Evolutionary conservation across 2,888 invertebrate genomes (phyloP), one percentile per base, ranked within the genome.

Genomic region (Auanema sp.): DNA sequence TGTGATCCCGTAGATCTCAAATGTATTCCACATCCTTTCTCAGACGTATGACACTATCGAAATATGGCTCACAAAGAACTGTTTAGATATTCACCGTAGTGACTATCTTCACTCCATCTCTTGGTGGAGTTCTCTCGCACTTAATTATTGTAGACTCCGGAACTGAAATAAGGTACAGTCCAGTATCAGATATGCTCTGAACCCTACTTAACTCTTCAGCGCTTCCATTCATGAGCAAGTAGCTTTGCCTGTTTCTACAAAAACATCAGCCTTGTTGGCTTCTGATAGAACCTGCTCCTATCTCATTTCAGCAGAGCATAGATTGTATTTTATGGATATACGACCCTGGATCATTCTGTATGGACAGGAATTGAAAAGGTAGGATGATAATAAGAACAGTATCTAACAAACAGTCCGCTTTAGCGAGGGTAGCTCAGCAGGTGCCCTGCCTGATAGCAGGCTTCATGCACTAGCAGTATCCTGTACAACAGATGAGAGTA

Each of bases 251-350:
- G 21, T 21, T 16, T 3, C 47, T 21, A 21, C 47, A 5, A 47
- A 10, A 47, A 5, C 16, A 18, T 3, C 21, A 5, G 3, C 16
- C 47, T 10, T 47, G 16, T 21, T 47, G 10, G 16, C 47, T 21
- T 47, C 47, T 21, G 47, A 47, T 47, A 47, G 47, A 47, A 21
- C 16, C 10, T 47, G 47, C 47, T 47, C 47, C 10, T 47, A 47
- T 47, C 47, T 47, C 16, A 21, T 47, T 5, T 16, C 16, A 10
- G 21, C 47, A 18, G 16, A 16, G 6, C 16, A 47, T 10, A 47
- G 47, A 47, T 21, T 47, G 6, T 47, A 47, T 10, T 47, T 47
- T 21, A 10, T 47, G 47, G 47, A 47, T 47, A 47, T 47, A 16
- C 16, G 47, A 5, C 47, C 47, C 3, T 47, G 47, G 47, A 47